A percentile compares a stretch with the other conserved stretches of the same genome.
These are phyloP conservation scores for Acrocephalus kingi DNA, from an alignment of 2,113 vertebrate genomes.

Conservation along the genomic window DNA sequence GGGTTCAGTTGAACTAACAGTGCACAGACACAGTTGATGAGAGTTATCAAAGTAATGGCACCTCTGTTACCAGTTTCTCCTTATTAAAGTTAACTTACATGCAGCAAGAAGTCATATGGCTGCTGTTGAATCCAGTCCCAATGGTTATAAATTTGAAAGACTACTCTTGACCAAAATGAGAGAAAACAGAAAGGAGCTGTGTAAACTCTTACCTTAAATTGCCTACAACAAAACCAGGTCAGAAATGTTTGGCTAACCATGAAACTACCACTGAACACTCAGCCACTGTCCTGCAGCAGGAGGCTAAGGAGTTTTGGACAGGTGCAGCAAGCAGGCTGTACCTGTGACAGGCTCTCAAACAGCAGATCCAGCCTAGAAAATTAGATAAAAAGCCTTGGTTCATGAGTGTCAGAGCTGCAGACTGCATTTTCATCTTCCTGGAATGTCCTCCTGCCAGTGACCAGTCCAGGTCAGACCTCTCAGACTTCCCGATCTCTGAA, in stretches of 20 bases:
- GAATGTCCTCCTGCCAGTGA: background rate
- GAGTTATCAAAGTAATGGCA: background rate
- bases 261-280: background rate
- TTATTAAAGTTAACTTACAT: background rate
- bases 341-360: background rate
- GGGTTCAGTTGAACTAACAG: background rate
- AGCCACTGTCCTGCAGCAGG: fast-evolving
- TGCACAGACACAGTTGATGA: background rate
- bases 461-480: background rate
- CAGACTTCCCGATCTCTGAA: background rate
- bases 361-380: background rate
- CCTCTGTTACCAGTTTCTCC: background rate
- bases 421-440: background rate
- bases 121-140: background rate
- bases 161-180: background rate
- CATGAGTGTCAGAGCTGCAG: background rate
- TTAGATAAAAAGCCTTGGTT: background rate
- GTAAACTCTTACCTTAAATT: background rate
- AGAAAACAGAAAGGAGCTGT: background rate
- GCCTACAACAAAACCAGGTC: fast-evolving
- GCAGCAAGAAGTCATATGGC: background rate
- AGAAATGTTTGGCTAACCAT: background rate
- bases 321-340: background rate
- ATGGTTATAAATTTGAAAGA: background rate
- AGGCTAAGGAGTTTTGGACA: background rate